These are phyloP conservation scores for Sinocyclocheilus grahami DNA, from an alignment of 2,113 vertebrate species.

Conservation along the genomic window DNA sequence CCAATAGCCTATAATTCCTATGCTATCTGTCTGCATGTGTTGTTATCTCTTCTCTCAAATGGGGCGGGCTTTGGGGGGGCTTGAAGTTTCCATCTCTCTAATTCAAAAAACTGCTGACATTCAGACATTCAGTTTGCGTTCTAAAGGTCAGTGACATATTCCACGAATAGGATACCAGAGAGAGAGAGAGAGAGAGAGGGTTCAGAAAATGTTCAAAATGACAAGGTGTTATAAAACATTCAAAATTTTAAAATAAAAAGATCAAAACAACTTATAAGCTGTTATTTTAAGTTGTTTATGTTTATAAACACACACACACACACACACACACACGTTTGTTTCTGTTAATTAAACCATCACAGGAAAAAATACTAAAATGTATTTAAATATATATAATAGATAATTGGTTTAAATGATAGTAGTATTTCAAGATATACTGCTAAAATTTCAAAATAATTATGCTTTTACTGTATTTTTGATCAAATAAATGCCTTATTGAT, in stretches of 20 bases:
- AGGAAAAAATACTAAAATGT: not conserved
- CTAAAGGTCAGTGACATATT: not conserved
- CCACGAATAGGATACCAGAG: not conserved
- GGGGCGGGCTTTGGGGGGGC: not conserved
- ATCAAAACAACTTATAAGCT: no score
- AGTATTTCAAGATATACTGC: not conserved
- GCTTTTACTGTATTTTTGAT: no score
- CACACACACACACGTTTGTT: no score
- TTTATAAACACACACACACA: no score
- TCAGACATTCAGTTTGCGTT: not conserved
- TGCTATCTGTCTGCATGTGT: not conserved
- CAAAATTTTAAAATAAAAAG: no score
- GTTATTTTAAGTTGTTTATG: no score
- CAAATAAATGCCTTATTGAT: no score
- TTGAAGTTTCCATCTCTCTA: not conserved
- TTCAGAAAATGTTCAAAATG: no score
- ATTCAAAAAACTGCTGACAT: conserved; percentile 18
- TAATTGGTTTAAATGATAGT: not conserved
- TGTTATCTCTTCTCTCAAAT: not conserved
- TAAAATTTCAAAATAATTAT: no score
- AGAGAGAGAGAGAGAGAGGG: no score
- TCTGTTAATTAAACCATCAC: no score
- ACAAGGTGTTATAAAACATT: no score
- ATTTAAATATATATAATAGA: not conserved
- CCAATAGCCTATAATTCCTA: not conserved